Evolutionary conservation across 2,797 vertebrate genomes (phyloP), one percentile per base, ranked within the genome.

Genomic region (Eulemur coronatus): DNA sequence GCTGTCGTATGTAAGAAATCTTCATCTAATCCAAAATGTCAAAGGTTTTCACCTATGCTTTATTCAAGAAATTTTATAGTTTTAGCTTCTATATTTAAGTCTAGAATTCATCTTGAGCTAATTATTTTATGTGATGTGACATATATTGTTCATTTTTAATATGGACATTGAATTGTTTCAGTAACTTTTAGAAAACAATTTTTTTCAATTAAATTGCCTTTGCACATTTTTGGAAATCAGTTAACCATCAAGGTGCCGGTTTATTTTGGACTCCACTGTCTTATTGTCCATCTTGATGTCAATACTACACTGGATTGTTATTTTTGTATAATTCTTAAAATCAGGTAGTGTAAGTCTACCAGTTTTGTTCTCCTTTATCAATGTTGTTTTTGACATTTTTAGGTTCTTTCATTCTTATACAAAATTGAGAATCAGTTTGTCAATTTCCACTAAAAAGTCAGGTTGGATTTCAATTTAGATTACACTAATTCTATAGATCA

Each of bases 241-340:
- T 38, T 81, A 30, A 72, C 24, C 5, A 4, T 41, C 81, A 18
- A 57, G 38, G 20, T 48, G 20, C 84, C 38, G 15, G 8, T 85
- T 69, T 15, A 59, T 69, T 91, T 35, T 96, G 26, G 30, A 70
- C 24, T 50, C 18, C 1, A 20, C 61, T 95, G 2, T 84, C 46
- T 78, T 24, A 61, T 26, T 67, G 5, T 84, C 10, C 52, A 0
- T 67, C 41, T 76, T 82, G 43, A 52, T 52, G 50, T 43, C 26
- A 59, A 38, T 52, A 61, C 5, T 26, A 20, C 0, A 30, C 12
- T 76, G 0, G 48, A 24, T 69, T 91, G 33, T 30, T 65, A 24
- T 8, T 96, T 91, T 52, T 69, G 86, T 94, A 63, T 55, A 69
- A 75, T 67, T 69, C 11, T 82, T 78, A 81, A 46, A 91, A 70